Percentiles rank a stretch among this genome's conserved stretches.
Evolutionary conservation across 2,113 vertebrate species (phyloP).

Genomic region (Motacilla tschutschensis): DNA sequence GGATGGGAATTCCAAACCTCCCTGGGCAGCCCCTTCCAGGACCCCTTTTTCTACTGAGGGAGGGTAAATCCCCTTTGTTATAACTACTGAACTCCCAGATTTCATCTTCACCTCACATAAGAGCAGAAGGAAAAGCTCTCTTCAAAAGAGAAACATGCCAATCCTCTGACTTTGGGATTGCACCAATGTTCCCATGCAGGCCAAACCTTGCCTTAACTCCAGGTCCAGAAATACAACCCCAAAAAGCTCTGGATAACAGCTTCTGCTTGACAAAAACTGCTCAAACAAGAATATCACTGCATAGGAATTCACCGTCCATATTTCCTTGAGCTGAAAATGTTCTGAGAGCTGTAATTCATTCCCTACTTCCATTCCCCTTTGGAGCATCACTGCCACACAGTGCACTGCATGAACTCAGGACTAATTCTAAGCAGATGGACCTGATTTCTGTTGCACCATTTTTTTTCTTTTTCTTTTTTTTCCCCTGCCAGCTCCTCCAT

Average conservation of each 20-base stretch:
- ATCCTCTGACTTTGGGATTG: fast-evolving
- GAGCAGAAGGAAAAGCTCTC: background rate
- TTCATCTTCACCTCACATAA: background rate
- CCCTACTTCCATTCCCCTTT: background rate
- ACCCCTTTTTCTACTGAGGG: background rate
- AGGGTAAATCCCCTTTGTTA: background rate
- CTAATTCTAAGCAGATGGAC: constrained; percentile 55
- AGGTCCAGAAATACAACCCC: background rate
- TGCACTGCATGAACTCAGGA: background rate
- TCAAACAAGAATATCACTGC: background rate
- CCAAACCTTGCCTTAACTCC: background rate
- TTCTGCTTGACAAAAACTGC: background rate
- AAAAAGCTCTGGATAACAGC: background rate
- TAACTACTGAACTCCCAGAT: background rate
- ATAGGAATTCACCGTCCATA: background rate
- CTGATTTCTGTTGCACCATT: background rate
- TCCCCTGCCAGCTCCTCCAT: background rate
- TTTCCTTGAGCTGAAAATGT: background rate
- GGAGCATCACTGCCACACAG: background rate
- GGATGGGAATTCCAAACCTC: background rate
- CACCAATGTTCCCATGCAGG: background rate
- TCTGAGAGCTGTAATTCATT: background rate
- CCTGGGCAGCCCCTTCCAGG: background rate
- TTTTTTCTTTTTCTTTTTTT: background rate
- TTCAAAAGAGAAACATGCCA: background rate